Evolutionary conservation across 2,113 vertebrate genomes (phyloP).

Genomic region (Hypanus sabinus): DNA sequence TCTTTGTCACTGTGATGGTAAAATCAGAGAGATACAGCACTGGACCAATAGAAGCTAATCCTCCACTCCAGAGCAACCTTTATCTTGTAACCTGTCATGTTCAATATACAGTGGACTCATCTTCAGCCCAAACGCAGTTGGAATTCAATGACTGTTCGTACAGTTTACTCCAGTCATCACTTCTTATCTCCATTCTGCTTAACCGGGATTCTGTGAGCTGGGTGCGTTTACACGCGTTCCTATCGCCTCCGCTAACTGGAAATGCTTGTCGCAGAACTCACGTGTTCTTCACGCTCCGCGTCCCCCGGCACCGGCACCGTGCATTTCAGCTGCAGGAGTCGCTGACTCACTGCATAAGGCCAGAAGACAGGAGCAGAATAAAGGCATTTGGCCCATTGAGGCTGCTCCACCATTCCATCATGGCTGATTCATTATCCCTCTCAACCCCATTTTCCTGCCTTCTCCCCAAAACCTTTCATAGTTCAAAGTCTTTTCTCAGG

Average conservation of each 20-base stretch:
- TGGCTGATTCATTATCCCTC: no score
- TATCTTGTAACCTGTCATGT: constrained; percentile 28
- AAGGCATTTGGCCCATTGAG: no score
- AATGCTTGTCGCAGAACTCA: not conserved
- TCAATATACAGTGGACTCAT: constrained; percentile 7
- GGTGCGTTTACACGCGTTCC: not conserved
- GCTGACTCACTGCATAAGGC: no score
- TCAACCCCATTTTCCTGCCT: no score
- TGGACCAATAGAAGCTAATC: not conserved
- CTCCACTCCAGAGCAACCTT: not conserved
- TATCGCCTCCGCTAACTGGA: not conserved
- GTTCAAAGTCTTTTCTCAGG: no score
- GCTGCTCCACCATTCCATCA: no score
- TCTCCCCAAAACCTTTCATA: no score
- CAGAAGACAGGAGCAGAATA: no score
- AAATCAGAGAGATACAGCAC: not conserved
- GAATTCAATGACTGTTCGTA: not conserved
- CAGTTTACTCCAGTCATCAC: constrained; percentile 27
- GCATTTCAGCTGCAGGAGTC: no score
- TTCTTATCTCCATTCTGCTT: constrained; percentile 19
- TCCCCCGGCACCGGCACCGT: no score
- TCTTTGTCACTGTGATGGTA: not conserved
- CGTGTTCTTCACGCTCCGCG: not conserved
- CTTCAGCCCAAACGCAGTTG: not conserved
- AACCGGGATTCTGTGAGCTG: not conserved